Evolutionary conservation across 1,140 invertebrate species (phyloP).

Genomic region (Lepidurus packardi): DNA sequence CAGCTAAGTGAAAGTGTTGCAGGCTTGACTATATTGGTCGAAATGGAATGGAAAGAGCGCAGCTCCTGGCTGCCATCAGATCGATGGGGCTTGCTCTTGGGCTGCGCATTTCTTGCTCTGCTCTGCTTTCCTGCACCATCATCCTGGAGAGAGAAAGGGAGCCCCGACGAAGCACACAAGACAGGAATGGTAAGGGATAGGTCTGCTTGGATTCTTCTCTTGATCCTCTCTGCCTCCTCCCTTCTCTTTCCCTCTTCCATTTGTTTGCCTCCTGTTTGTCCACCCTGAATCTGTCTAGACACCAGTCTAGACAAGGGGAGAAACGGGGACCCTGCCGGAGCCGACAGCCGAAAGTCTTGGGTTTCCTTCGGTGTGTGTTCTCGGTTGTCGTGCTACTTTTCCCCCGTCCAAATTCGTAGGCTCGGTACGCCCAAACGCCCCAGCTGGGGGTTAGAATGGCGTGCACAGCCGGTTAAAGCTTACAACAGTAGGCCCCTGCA

Average conservation of each 20-base stretch:
- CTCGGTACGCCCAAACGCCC: not conserved
- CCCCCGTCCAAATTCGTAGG: not conserved
- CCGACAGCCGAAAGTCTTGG: conserved; percentile 3
- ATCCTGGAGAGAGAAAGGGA: not conserved
- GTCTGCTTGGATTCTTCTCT: not conserved
- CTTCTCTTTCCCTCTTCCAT: conserved; percentile 17
- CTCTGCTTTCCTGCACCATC: not conserved
- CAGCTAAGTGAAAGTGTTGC: conserved; percentile 13
- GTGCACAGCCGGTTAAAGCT: not conserved
- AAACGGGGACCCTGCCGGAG: not conserved
- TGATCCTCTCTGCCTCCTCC: not conserved
- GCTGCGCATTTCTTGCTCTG: conserved; percentile 20
- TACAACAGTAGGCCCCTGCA: not conserved
- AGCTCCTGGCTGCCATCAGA: not conserved
- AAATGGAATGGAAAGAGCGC: not conserved
- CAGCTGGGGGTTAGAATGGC: not conserved
- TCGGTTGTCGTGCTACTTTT: not conserved
- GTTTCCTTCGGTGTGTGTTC: conserved; percentile 9
- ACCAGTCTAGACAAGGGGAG: conserved; percentile 20
- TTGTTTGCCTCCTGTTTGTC: conserved; percentile 13
- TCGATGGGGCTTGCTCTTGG: not conserved
- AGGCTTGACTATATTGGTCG: not conserved
- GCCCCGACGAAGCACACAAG: not conserved
- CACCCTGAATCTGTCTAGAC: conserved; percentile 21
- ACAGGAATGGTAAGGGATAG: conserved; percentile 11